Base-by-base conservation (phyloP, 64 coral and sea anemone species). In the Platygyra sinensis region DNA sequence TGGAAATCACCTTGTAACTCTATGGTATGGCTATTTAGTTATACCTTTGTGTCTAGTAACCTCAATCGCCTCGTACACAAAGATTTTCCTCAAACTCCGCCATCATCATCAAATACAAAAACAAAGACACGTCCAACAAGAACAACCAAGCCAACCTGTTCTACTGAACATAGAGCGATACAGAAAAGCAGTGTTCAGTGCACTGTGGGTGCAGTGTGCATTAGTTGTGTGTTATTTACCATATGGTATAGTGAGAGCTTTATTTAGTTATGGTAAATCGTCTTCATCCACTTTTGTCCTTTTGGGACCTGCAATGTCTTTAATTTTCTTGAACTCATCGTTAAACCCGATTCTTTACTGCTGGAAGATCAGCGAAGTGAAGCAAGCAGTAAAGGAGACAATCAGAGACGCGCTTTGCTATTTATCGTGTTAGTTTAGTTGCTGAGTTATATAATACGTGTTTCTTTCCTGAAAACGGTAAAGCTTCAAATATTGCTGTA, bases 271-370 rank as follows among this genome's bases (percentile, higher is more conserved):
- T 24, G 6, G 63, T 25, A 19, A 67, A 22, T 4, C 4, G 8
- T 25, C 18, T 67, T 25, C 19, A 2, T 67, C 19, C 4, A 9
- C 0, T 25, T 25, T 25, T 24, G 0, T 67, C 20, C 1, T 25
- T 25, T 24, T 62, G 9, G 54, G 12, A 15, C 11, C 2, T 57
- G 24, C 65, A 69, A 22, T 0, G 8, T 20, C 25, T 27, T 9
- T 69, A 29, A 27, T 69, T 29, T 69, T 29, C n/a, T 69, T 69
- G 22, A 69, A 69, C 24, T 69, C 65, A 22, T 27, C 22, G 65
- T 69, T 69, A 69, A 69, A 69, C 65, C 65, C 65, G 65, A n/a
- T 69, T 69, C 65, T 69, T 69, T 69, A 69, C 22, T 69, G 65
- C n/a, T 69, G 65, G 65, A 25, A 69, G 65, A 69, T 69, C 10